Evolutionary conservation across 2,888 invertebrate species (phyloP).

Genomic region (Neoitamus cyanurus): DNA sequence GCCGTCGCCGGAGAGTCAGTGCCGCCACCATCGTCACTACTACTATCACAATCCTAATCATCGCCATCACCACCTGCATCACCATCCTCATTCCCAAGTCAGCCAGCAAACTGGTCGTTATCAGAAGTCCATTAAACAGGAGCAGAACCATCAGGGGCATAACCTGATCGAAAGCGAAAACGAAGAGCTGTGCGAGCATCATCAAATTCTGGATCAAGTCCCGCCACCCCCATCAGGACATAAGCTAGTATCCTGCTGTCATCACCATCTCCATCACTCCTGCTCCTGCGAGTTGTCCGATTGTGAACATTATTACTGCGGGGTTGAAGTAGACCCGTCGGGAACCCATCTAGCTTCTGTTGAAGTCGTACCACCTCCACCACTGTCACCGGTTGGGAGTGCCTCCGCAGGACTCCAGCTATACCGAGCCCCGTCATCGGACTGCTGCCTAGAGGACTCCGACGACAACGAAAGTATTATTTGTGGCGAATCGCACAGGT

Average conservation of each 20-base stretch:
- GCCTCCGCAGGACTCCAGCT: not conserved
- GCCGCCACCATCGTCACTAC: conserved; percentile 29
- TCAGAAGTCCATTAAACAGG: conserved; percentile 31
- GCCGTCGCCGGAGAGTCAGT: conserved; percentile 10
- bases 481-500: conserved; percentile 6
- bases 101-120: not conserved
- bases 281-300: conserved; percentile 22
- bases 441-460: conserved; percentile 45
- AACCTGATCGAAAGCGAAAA: not conserved
- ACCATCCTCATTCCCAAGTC: not conserved
- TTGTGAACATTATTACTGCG: conserved; percentile 28
- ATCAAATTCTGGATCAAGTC: conserved; percentile 6
- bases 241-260: conserved; percentile 22
- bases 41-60: conserved; percentile 41
- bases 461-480: conserved; percentile 33
- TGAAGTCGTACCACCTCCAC: not conserved
- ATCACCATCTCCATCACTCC: not conserved
- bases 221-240: not conserved
- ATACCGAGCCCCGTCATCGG: conserved; percentile 25
- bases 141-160: conserved; percentile 27
- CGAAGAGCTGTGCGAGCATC: conserved; percentile 11
- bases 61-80: not conserved
- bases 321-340: not conserved
- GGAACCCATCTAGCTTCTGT: not conserved
- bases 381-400: not conserved